These are phyloP conservation scores for Aphidius ervi DNA, from an alignment of 1,140 invertebrate genomes.

Conservation along the genomic window DNA sequence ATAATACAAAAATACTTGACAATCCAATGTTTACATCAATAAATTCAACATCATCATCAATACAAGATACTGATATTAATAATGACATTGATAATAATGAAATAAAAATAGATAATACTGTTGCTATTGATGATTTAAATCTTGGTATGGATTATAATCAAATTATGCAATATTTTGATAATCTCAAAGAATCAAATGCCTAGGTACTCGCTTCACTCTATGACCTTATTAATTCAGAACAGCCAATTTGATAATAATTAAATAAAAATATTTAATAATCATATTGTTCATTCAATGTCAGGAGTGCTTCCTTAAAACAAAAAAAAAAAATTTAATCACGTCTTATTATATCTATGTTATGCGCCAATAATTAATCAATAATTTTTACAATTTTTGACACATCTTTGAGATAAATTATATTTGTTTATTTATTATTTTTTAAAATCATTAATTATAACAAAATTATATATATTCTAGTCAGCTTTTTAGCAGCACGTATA, in stretches of 20 bases:
- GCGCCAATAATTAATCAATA: too few relatives aligned
- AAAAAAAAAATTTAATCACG: background rate
- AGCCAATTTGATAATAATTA: conserved; percentile 18
- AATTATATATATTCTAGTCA: conserved; percentile 48
- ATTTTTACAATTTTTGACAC: too few relatives aligned
- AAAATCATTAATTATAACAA: background rate
- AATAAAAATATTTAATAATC: background rate
- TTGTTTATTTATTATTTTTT: background rate
- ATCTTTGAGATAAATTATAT: conserved; percentile 1
- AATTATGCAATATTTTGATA: conserved; percentile 96
- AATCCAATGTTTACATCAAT: conserved; percentile 35
- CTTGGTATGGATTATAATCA: conserved; percentile 94
- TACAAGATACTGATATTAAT: conserved; percentile 32
- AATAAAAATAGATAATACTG: conserved; percentile 52
- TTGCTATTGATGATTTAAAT: conserved; percentile 72
- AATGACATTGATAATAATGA: conserved; percentile 13
- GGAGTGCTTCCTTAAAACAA: conserved; percentile 3
- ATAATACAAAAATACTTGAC: conserved; percentile 23
- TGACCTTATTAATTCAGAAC: conserved; percentile 21
- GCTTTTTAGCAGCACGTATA: conserved; percentile 53
- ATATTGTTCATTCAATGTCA: background rate
- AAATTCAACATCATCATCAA: conserved; percentile 41
- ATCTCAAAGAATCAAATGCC: conserved; percentile 74
- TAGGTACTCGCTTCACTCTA: conserved; percentile 35
- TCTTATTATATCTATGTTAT: background rate